Evolutionary conservation across 2,797 vertebrate genomes (phyloP).

Genomic region (Pseudochromis fuscus): DNA sequence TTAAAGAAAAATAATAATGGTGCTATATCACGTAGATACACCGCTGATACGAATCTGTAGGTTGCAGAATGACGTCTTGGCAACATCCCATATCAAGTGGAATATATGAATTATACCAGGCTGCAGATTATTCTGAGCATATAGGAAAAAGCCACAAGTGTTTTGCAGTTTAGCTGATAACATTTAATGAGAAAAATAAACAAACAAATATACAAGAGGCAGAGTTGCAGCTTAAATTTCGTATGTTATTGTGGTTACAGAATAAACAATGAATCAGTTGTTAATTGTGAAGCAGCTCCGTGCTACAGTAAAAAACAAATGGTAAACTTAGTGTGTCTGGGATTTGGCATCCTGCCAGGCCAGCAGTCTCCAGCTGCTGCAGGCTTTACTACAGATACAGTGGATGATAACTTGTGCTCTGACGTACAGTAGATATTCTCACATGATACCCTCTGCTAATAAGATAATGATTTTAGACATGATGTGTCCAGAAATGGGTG

Average conservation of each 20-base stretch:
- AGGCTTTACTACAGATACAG: conserved; percentile 13
- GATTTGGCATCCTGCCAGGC: conserved; percentile 50
- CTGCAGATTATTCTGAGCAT: background rate
- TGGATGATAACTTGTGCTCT: conserved; percentile 16
- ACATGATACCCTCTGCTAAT: conserved; percentile 1
- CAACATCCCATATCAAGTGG: conserved; percentile 17
- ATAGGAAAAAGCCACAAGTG: background rate
- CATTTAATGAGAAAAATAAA: background rate
- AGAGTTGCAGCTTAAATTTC: background rate
- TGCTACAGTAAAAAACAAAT: conserved; percentile 24
- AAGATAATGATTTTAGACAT: background rate
- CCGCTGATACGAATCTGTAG: conserved; percentile 28
- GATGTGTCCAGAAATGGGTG: conserved; percentile 1
- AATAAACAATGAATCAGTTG: background rate
- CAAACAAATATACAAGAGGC: background rate
- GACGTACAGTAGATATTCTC: background rate
- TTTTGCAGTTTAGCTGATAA: background rate
- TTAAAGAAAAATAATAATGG: conserved; percentile 27
- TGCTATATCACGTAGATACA: conserved; percentile 42
- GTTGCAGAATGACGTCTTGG: conserved; percentile 20
- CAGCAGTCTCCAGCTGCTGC: conserved; percentile 49
- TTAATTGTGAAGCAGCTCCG: background rate
- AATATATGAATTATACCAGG: conserved; percentile 20
- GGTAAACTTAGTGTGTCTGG: conserved; percentile 45
- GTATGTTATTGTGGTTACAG: background rate